Base-by-base conservation (phyloP, 2,113 vertebrate genomes). In the Dryoscopus gambensis region DNA sequence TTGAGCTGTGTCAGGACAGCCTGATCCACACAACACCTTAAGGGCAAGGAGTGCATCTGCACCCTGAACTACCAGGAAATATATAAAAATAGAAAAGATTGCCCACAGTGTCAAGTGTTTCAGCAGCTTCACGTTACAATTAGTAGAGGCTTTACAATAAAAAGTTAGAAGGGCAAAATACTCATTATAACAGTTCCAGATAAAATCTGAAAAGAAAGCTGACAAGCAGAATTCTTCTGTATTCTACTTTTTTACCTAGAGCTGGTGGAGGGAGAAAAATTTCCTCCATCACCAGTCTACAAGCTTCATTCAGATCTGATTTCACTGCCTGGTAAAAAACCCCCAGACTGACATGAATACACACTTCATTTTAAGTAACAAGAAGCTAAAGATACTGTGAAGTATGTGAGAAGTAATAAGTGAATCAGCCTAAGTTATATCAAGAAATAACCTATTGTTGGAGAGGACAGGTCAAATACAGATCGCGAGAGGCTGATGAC, bases 131-230 rank as follows among this genome's bases (percentile, higher is more conserved):
- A 64, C 6, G 6, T 28, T 40, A 73, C 11, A 73, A 24, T 59
- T 64, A 64, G 19, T n/a, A 60, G n/a, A 83, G 35, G 19, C 11
- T 75, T 55, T 55, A 25, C 30, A 85, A 78, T 60, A 28, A 78
- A 83, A 65, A 60, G 12, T 31, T 68, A 60, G 35, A 75, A 83
- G 19, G 23, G 22, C 8, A 78, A 68, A 82, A 64, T 25, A 40
- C 6, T 68, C 16, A 57, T 77, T 52, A 35, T 65, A 97, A 96
- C 53, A 98, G 95, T 81, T 98, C 96, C 93, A 99, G 97, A 96
- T 98, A 97, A 95, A 99, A 99, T 84, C 98, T 98, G 97, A 99
- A 99, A 91, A 99, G 97, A 95, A 99, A 98, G 95, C 98, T 98
- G 95, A 99, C 91, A 31, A 98, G 97, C 77, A 99, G 95, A 24